Conservation (phyloP, 2,113 vertebrate genomes). For the Buteo buteo region DNA sequence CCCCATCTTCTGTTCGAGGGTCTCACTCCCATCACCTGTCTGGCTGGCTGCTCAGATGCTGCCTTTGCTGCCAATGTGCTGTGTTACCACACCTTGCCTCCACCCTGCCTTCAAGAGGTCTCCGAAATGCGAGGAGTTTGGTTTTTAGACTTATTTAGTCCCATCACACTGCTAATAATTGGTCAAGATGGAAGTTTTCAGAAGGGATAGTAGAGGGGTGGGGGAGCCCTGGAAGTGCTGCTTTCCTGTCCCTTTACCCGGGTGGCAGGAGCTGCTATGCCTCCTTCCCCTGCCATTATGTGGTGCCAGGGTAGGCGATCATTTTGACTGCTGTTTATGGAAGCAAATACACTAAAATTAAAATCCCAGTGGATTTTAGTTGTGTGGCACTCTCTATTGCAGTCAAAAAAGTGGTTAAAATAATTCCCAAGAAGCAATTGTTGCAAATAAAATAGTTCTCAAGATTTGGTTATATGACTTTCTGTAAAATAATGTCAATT, state of each 20-base stretch:
- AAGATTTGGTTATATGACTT: neutral
- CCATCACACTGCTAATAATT: rapidly evolving
- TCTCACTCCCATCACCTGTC: neutral
- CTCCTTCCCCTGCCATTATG: rapidly evolving
- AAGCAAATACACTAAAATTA: neutral
- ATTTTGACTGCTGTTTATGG: neutral
- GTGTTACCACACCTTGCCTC: neutral
- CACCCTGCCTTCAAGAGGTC: neutral
- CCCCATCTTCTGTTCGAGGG: rapidly evolving
- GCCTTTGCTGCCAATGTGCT: neutral
- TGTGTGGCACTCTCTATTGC: neutral
- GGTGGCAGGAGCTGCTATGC: neutral
- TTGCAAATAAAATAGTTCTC: neutral
- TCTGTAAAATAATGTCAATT: neutral
- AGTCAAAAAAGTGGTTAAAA: neutral
- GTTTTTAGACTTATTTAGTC: neutral
- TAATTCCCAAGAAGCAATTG: neutral
- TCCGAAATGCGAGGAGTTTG: neutral
- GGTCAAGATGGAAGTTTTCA: neutral
- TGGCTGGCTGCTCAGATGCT: neutral
- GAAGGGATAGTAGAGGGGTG: neutral
- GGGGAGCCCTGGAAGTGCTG: neutral
- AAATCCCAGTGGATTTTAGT: neutral
- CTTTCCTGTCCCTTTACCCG: neutral
- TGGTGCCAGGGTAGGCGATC: neutral